A percentile compares a stretch with the other conserved stretches of the same genome.
phyloP scores from a whole-genome alignment of 2,888 invertebrate genomes.

The Eremobia ochroleuca region DNA sequence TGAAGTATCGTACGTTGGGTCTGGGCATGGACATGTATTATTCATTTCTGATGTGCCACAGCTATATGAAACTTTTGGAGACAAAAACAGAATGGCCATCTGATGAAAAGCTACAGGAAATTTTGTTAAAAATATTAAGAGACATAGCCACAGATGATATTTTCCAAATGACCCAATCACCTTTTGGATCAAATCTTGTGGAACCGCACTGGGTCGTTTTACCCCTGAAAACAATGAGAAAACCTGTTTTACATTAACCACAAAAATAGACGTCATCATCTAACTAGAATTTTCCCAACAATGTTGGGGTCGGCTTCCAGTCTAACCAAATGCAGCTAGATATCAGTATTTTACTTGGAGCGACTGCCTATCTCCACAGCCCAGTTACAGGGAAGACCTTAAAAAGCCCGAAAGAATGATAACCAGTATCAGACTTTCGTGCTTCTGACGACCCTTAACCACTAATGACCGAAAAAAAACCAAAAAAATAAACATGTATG shows the following conservation, averaged over 20 bases:
- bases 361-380: too few species aligned
- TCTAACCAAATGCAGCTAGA: neutral
- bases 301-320: neutral
- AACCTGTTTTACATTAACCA: neutral
- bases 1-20: conserved; percentile 92
- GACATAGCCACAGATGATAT: conserved; percentile 84
- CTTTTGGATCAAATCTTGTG: conserved; percentile 76
- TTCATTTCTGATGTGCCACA: conserved; percentile 66
- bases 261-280: neutral
- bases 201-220: conserved; percentile 67
- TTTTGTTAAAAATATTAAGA: conserved; percentile 81
- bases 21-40: conserved; percentile 90
- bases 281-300: neutral
- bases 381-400: too few species aligned
- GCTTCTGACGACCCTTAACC: too few species aligned
- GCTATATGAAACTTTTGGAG: conserved; percentile 80
- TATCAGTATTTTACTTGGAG: too few species aligned
- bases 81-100: conserved; percentile 89
- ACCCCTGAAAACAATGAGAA: conserved; percentile 60
- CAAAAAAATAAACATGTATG: neutral
- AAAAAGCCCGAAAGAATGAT: too few species aligned
- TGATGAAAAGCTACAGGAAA: conserved; percentile 89
- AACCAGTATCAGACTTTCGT: too few species aligned
- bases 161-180: conserved; percentile 89
- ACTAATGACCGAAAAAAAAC: too few species aligned